A percentile compares a stretch with the other conserved stretches of the same genome.
Evolutionary conservation across 2,888 invertebrate genomes (phyloP).

Genomic region (Drosophila bunnanda): DNA sequence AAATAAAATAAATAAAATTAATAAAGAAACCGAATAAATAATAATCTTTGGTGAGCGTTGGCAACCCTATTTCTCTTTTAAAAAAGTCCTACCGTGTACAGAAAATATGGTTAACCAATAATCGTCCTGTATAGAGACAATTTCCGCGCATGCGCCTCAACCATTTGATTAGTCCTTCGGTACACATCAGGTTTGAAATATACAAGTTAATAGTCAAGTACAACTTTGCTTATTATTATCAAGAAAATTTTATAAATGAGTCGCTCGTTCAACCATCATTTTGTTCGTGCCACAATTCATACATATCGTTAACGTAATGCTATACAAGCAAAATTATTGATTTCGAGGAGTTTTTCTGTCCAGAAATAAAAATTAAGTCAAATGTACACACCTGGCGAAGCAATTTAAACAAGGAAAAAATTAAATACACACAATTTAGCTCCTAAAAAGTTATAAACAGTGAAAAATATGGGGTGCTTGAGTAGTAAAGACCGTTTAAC

Average conservation of each 20-base stretch:
- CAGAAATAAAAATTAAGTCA: slow-evolving; percentile 43
- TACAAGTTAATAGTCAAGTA: slow-evolving; percentile 62
- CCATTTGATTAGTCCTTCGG: slow-evolving; percentile 65
- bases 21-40: slow-evolving; percentile 6
- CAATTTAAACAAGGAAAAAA: slow-evolving; percentile 41
- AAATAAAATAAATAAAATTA: background rate
- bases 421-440: slow-evolving; percentile 30
- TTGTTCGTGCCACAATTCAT: slow-evolving; percentile 54
- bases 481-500: slow-evolving; percentile 98
- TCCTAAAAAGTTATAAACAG: slow-evolving; percentile 45
- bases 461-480: slow-evolving; percentile 92
- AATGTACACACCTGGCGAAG: slow-evolving; percentile 42
- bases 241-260: slow-evolving; percentile 40
- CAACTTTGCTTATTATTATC: slow-evolving; percentile 50
- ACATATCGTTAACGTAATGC: slow-evolving; percentile 67
- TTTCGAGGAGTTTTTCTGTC: slow-evolving; percentile 39
- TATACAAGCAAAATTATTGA: slow-evolving; percentile 59
- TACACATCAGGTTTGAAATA: slow-evolving; percentile 70
- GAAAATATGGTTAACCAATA: slow-evolving; percentile 74
- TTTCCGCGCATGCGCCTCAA: slow-evolving; percentile 71
- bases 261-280: slow-evolving; percentile 38
- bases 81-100: slow-evolving; percentile 64
- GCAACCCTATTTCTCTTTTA: slow-evolving; percentile 60
- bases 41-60: slow-evolving; percentile 36
- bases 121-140: slow-evolving; percentile 74